Conservation (phyloP, 2,797 vertebrate species). For the Smutsia gigantea region DNA sequence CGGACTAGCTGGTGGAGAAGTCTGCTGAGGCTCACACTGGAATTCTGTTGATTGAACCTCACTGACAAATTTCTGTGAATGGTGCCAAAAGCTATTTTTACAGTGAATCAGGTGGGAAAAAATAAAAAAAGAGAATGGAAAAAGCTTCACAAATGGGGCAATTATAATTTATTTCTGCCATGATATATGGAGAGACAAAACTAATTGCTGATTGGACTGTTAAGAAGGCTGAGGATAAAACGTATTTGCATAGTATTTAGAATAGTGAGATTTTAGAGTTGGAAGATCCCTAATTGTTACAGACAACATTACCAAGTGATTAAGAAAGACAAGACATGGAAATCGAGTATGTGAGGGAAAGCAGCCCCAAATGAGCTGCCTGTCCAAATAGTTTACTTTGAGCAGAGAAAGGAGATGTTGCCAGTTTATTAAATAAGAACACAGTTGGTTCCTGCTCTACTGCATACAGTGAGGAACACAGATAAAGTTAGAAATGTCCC, state of each 20-base stretch:
- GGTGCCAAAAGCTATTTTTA: neutral
- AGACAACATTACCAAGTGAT: neutral
- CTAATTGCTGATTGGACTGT: neutral
- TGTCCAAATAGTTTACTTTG: neutral
- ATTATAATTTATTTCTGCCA: slow-evolving; percentile 27
- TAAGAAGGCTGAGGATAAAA: neutral
- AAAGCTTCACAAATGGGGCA: neutral
- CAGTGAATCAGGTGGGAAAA: neutral
- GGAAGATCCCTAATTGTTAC: neutral
- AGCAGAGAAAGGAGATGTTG: neutral
- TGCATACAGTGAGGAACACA: neutral
- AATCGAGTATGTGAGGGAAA: neutral
- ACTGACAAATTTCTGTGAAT: neutral
- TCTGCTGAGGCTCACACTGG: neutral
- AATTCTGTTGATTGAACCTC: neutral
- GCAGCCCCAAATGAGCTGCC: neutral
- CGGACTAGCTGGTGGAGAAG: neutral
- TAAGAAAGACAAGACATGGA: neutral
- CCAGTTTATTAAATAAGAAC: neutral
- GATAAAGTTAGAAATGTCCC: neutral
- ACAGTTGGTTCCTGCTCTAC: neutral
- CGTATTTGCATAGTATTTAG: neutral
- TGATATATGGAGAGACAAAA: neutral
- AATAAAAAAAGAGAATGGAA: neutral
- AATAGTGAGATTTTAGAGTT: neutral